phyloP scores from a whole-genome alignment of 2,797 vertebrate species.

The Chrysocyon brachyurus region DNA sequence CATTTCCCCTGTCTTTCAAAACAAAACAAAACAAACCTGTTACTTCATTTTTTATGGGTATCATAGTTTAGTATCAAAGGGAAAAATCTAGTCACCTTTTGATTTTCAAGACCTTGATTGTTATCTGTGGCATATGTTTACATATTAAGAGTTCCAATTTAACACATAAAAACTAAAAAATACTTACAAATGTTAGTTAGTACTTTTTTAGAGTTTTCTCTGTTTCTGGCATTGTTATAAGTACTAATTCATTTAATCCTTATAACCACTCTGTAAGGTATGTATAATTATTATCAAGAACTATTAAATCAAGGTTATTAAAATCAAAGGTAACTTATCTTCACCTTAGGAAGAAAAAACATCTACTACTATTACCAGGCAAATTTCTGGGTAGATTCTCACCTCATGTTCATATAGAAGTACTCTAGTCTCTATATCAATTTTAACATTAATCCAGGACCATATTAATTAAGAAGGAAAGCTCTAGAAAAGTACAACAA shows the following conservation, averaged over 20 bases:
- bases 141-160: conserved; percentile 5
- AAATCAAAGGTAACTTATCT: conserved; percentile 28
- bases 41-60: conserved; percentile 48
- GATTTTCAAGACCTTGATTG: conserved; percentile 9
- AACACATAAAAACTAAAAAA: conserved; percentile 46
- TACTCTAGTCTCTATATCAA: not conserved
- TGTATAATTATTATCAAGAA: conserved; percentile 2
- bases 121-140: conserved; percentile 21
- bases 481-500: conserved; percentile 52
- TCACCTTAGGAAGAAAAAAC: conserved; percentile 18
- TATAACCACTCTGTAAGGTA: not conserved
- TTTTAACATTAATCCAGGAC: conserved; percentile 47
- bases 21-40: conserved; percentile 66
- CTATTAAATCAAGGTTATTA: conserved; percentile 32
- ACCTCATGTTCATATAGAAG: not conserved
- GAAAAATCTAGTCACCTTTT: conserved; percentile 16
- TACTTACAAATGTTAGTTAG: not conserved
- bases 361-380: not conserved
- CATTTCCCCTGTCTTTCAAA: conserved; percentile 96
- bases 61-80: not conserved
- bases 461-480: conserved; percentile 41
- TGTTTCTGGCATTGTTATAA: not conserved
- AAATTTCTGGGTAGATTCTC: conserved; percentile 6
- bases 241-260: not conserved
- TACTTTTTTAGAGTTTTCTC: conserved; percentile 8